Evolutionary conservation across 2,113 vertebrate genomes (phyloP), one percentile per base, ranked within the genome.

Genomic region (Alligator mississippiensis): DNA sequence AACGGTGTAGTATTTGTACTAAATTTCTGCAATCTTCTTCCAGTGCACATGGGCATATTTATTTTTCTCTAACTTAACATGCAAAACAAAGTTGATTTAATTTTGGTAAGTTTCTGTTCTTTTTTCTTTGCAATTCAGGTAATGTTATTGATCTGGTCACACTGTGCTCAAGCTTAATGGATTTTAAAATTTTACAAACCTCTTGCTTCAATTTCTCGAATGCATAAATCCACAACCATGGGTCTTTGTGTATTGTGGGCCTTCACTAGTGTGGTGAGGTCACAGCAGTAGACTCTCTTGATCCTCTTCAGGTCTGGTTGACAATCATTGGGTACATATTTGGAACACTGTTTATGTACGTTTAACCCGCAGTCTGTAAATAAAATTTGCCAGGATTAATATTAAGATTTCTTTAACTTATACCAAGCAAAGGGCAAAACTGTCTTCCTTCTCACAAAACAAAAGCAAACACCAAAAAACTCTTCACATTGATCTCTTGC

Each of bases 301-400:
- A 99, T 99, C 96, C 99, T 98, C 97, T 99, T 99, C 91, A 99
- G 98, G 96, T 99, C 99, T 2, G 99, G 99, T 90, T 99, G 99
- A 96, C 99, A 99, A 98, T 99, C 99, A 0, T 99, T 99, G 93
- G 99, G 99, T 83, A 99, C 99, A 5, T 99, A 98, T 93, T 99
- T 99, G 95, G 99, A 99, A 95, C 99, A 99, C 97, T 99, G 99
- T 95, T 99, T 99, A 97, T 99, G 99, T 30, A 99, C 99, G 16
- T 99, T 99, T 96, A 99, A 92, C 15, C 99, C 99, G 6, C 99
- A 99, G 93, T 99, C 99, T 99, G 96, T 27, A 96, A 97, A 90
- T 28, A 96, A 85, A 97, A 77, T 75, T 13, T 80, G 47, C 27
- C 80, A 77, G 21, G 15, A n/a, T 85, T 63, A 34, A 72, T 34